Base-by-base conservation (phyloP, 1,140 invertebrate genomes). In the Drosophila insularis region DNA sequence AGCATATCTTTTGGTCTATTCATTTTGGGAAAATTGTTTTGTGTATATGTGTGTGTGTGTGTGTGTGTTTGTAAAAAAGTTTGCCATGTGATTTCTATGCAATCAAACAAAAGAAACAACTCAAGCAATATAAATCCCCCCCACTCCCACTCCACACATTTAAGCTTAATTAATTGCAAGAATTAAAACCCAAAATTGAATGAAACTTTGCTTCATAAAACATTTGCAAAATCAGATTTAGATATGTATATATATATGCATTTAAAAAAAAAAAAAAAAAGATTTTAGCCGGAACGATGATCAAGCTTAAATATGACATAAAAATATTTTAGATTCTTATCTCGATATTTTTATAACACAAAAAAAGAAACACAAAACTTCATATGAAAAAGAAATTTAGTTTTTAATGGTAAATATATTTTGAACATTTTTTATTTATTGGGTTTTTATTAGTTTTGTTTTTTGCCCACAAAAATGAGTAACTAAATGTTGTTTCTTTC, bases 81-180 rank as follows among this genome's bases (percentile, higher is more conserved):
- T 50, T 50, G 35, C 17, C 43, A 21, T 50, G 17, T 50, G 43
- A 50, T 50, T 50, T 50, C 43, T 50, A 50, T 50, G 43, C 43
- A 50, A 50, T 50, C 17, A 50, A 50, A 50, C 43, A 50, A 50
- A 50, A 50, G 43, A 50, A 50, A 50, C 43, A 50, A 50, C 43
- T 50, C 43, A 50, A 21, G 43, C 43, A 50, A 50, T 19, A 50
- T 50, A 50, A 50, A 21, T 50, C 19, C 6, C 0, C 13, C 8
- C 7, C 17, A 50, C 8, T 21, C 8, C 8, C 17, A 11, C 43
- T 8, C 21, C 43, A 8, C 17, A 8, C 19, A 50, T 50, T 50
- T 50, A 50, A 50, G 43, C 43, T 50, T 17, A 50, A 50, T 50
- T 50, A 50, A 50, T 50, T 19, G 43, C 11, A 46, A 11, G 40